phyloP scores from a whole-genome alignment of 2,888 invertebrate genomes.

The Hipparchia semele region DNA sequence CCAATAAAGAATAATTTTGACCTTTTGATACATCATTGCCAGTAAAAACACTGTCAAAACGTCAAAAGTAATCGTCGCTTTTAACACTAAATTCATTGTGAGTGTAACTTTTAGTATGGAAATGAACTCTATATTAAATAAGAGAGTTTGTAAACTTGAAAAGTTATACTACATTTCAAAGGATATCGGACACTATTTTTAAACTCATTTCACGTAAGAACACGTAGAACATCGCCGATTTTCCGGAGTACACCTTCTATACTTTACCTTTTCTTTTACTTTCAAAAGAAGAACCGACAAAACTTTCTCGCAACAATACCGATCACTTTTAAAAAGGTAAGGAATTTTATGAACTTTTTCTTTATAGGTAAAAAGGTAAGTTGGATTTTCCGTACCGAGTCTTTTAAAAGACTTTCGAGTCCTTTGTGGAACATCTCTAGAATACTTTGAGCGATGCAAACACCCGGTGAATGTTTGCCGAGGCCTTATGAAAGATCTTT shows the following conservation, averaged over 20 bases:
- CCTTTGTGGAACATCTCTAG: slow-evolving; percentile 40
- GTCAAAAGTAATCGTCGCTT: too few relatives aligned
- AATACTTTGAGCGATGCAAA: slow-evolving; percentile 41
- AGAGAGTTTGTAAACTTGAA: too few relatives aligned
- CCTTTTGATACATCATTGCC: too few relatives aligned
- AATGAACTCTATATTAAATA: too few relatives aligned
- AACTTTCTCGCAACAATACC: slow-evolving; percentile 26
- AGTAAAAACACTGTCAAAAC: too few relatives aligned
- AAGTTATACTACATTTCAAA: too few relatives aligned
- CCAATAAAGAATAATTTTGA: too few relatives aligned
- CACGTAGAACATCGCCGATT: slow-evolving; percentile 11
- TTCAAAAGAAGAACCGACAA: slow-evolving; percentile 19
- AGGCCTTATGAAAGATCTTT: slow-evolving; percentile 33
- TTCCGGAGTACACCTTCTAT: slow-evolving; percentile 14
- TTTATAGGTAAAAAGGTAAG: slow-evolving; percentile 42
- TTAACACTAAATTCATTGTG: too few relatives aligned
- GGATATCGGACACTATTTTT: background rate
- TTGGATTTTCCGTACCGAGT: slow-evolving; percentile 37
- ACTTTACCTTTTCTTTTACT: slow-evolving; percentile 22
- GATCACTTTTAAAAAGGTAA: slow-evolving; percentile 35
- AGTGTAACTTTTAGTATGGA: too few relatives aligned
- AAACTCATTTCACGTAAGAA: slow-evolving; percentile 10
- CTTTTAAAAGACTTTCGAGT: slow-evolving; percentile 41
- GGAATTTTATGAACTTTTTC: slow-evolving; percentile 39
- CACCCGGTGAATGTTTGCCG: slow-evolving; percentile 41